Evolutionary conservation across 2,888 invertebrate genomes (phyloP), one percentile per base, ranked within the genome.

Genomic region (Tholera decimalis): DNA sequence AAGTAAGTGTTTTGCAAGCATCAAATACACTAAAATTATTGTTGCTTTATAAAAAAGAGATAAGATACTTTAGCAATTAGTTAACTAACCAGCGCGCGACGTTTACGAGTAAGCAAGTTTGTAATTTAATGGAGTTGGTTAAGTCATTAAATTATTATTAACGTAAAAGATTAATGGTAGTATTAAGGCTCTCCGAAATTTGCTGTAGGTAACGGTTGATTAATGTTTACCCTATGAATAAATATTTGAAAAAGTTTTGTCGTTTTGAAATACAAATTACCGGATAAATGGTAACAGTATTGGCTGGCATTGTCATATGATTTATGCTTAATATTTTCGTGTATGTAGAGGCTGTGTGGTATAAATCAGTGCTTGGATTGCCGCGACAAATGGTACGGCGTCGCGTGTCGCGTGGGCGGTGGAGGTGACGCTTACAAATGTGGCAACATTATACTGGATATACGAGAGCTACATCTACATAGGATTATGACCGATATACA

Each of bases 101-200:
- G 77, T 77, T 83, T 80, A 82, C 80, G 78, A 78, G 75, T 78
- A 82, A 82, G 74, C 83, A 87, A 87, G 82, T 86, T 87, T 82
- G 77, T 85, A 83, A 84, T 80, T 83, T 87, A 83, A 86, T 84
- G 86, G 83, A 86, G 84, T 85, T 86, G 84, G 84, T 83, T 83
- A 82, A 86, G 87, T 84, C 84, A 87, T 86, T 86, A 86, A 86
- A 87, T 87, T 87, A 85, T 85, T 85, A 84, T 84, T 82, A 83
- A 78, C 78, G 80, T 78, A 78, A 83, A 82, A 83, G 82, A 83
- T 83, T 82, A 83, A 83, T 82, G 83, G 62, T 68, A 71, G 83
- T 73, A 83, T 83, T 80, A 82, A 70, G 68, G 75, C 63, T 67
- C 65, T 74, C 59, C 58, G 35, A 76, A 83, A 76, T 83, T 82